Evolutionary conservation across 2,888 invertebrate species (phyloP).

Genomic region (Omphaloscelis lunosa): DNA sequence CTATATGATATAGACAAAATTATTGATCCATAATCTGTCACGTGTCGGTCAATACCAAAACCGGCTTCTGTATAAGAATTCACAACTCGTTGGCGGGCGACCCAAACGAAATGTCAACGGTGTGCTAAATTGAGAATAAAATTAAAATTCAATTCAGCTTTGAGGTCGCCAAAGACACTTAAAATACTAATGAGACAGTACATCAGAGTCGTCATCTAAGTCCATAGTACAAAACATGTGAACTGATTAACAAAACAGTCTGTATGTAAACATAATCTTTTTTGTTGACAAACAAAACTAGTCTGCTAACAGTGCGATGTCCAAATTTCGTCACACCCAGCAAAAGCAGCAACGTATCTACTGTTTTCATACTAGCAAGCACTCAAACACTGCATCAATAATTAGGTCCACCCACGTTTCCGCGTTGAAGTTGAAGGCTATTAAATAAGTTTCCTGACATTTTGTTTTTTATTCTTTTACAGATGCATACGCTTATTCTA

Average conservation of each 20-base stretch:
- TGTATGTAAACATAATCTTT: slow-evolving; percentile 27
- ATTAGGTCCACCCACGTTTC: slow-evolving; percentile 48
- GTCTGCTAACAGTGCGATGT: neutral
- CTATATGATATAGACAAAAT: too few relatives aligned
- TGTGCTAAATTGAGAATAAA: slow-evolving; percentile 40
- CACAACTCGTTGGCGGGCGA: slow-evolving; percentile 21
- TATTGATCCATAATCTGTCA: too few relatives aligned
- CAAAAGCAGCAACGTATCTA: neutral
- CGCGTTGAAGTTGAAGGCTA: slow-evolving; percentile 50
- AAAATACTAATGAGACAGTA: slow-evolving; percentile 30
- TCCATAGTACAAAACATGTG: slow-evolving; percentile 18
- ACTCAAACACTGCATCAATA: slow-evolving; percentile 17
- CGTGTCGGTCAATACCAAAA: slow-evolving; percentile 32
- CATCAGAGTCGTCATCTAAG: slow-evolving; percentile 21
- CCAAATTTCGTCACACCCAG: slow-evolving; percentile 5
- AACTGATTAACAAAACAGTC: slow-evolving; percentile 27
- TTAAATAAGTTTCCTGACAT: slow-evolving; percentile 50
- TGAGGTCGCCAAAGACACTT: slow-evolving; percentile 51
- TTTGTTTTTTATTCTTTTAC: slow-evolving; percentile 63
- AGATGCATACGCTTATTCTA: slow-evolving; percentile 80
- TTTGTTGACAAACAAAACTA: slow-evolving; percentile 44
- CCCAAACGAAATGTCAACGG: slow-evolving; percentile 57
- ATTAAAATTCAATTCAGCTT: slow-evolving; percentile 62
- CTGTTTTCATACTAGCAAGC: neutral
- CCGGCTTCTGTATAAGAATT: slow-evolving; percentile 50